Base-by-base conservation (phyloP, 1,140 invertebrate genomes). In the Drosophila takahashii region DNA sequence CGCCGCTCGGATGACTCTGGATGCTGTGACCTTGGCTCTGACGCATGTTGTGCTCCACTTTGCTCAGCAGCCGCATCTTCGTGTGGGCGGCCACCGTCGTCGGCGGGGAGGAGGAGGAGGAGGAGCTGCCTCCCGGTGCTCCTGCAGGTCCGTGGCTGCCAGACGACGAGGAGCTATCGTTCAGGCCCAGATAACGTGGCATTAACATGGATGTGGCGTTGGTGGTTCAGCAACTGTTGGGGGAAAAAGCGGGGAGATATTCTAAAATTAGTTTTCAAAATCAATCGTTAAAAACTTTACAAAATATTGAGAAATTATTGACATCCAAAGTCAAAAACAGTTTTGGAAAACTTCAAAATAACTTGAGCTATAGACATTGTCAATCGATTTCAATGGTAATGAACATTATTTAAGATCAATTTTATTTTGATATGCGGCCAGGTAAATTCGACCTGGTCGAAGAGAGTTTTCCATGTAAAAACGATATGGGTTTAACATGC, bases 21-120 rank as follows among this genome's bases (percentile, higher is more conserved):
- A 47, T 56, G 16, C 42, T 56, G 6, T 70, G 75, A 58, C 51
- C 62, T 56, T 80, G 80, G 34, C 48, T 62, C 41, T 85, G 81
- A 51, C 84, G 79, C 84, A 89, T 84, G 37, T 89, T 84, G 2
- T 89, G 84, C 65, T 87, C 84, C 72, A 87, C 83, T 70, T 89
- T 87, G 57, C 50, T 87, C 16, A 87, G 51, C 56, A 89, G 32
- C 18, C 84, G 84, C 79, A 89, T 89, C 58, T 87, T 87, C 7
- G 84, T 87, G 50, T 89, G 84, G 32, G 84, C 76, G 26, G 84
- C 84, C 72, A 87, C 84, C 5, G 84, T 87, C 34, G 59, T 87
- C 16, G 58, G 54, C 52, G 58, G 50, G 9, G 59, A 75, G 42
- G 52, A 54, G 29, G 61, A 53, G 9, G 59, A 75, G 42, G 52